Base-by-base conservation (phyloP, 2,113 vertebrate genomes). In the Gnathonemus echidnorhynchus region DNA sequence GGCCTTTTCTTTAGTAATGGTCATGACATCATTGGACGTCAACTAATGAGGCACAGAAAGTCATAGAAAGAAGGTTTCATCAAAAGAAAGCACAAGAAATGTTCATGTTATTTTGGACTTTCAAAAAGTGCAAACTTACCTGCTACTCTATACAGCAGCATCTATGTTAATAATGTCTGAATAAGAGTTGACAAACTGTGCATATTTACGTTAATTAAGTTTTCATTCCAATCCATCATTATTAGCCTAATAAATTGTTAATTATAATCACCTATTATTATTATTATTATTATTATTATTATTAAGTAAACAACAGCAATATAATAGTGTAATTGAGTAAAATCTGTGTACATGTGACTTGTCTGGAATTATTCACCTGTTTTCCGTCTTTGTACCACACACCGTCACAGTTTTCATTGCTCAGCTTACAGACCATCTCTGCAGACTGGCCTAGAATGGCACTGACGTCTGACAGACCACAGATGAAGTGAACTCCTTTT, bases 331-430 rank as follows among this genome's bases (percentile, higher is more conserved):
- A 11, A 39, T 5, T 39, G 27, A 17, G 70, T 77, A 39, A 77
- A 77, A 58, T 24, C 19, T 83, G 77, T 46, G 17, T 48, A 24
- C 21, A 19, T 46, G 42, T 46, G 7, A 39, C 70, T 35, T 39
- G 31, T 19, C 31, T 62, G 9, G 5, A 46, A 48, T 84, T 35
- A 62, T 42, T 48, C 19, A 98, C 98, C 96, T 97, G 93, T 39
- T 94, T 91, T 2, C 97, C 97, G 50, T 98, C 96, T 91, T 98
- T 98, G 93, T 95, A 97, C 97, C 97, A 97, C 88, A 94, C 66
- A 15, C 95, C 97, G 0, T 96, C 94, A 86, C 95, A 95, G 0
- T 96, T 92, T 5, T 96, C 93, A 9, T 91, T 95, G 92, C 94
- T 96, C 91, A 98, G 95, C 80, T 91, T 95, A 89, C 97, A 98